Evolutionary conservation across 2,113 vertebrate genomes (phyloP).

Genomic region (Serilophus lunatus): DNA sequence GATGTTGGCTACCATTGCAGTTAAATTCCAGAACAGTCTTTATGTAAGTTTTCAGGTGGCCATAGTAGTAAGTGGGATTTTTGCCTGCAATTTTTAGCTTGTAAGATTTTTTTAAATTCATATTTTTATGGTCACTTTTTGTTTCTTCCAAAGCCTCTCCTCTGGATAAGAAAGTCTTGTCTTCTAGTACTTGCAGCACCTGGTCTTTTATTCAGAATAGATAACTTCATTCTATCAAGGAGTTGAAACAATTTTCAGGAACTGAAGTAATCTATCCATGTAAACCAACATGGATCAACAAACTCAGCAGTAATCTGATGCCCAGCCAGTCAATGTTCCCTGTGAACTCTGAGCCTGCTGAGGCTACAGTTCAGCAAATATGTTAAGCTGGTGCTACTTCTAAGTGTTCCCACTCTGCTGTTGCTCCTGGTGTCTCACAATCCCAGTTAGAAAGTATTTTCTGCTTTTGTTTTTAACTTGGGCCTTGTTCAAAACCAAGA

Average conservation of each 20-base stretch:
- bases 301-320: background rate
- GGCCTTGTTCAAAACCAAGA: background rate
- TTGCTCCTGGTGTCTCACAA: background rate
- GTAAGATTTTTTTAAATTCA: background rate
- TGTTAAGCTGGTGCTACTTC: background rate
- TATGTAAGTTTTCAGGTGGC: background rate
- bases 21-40: background rate
- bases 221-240: background rate
- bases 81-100: background rate
- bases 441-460: background rate
- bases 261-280: background rate
- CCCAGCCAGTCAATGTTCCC: background rate
- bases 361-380: background rate
- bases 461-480: background rate
- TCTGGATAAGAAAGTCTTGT: background rate
- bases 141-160: background rate
- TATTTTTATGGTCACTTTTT: background rate
- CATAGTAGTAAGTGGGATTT: background rate
- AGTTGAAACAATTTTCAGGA: background rate
- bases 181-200: background rate
- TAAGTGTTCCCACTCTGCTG: background rate
- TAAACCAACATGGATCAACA: background rate
- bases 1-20: background rate
- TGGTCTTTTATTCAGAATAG: background rate
- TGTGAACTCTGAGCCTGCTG: background rate